Evolutionary conservation across 35 echinoderm and acorn worm genomes (phyloP), one percentile per base, ranked within the genome.

Genomic region (Amphiura filiformis): DNA sequence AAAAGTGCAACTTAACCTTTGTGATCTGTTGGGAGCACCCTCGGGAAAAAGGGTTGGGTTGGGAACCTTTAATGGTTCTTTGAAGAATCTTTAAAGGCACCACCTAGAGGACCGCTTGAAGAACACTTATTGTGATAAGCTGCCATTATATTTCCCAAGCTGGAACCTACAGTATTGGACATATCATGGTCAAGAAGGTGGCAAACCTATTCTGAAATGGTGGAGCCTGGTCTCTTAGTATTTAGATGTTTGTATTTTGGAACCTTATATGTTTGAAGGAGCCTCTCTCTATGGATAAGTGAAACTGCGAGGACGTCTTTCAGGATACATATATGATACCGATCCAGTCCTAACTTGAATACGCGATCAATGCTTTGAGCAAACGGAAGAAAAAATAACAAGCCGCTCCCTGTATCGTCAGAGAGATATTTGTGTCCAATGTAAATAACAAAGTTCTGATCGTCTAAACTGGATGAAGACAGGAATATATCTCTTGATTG

Each of bases 101-200:
- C 28, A 26, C 26, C 1, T 23, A 70, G 26, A 70, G 61, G 61
- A 26, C 7, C 1, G 2, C 61, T 18, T 41, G 7, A 31, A 36
- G 33, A 79, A 38, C 38, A 31, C 23, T 30, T 44, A 28, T 26
- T 23, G 35, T 35, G 23, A 14, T 38, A 32, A 2, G 18, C 31
- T 32, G 31, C 30, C 44, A 32, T 42, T 35, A 14, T 37, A 1
- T 52, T 88, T 77, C 0, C 22, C 42, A 12, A 18, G n/a, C 2
- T 79, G 37, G 44, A 88, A 80, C 3, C 39, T n/a, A n/a, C n/a
- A n/a, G n/a, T 77, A 31, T 88, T 88, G 77, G 13, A 56, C 15
- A 76, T 75, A 34, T 88, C 42, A 34, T 80, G 30, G 32, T 88
- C 35, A 9, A 88, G 37, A 37, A 88, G 76, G 61, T 31, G 32